Base-by-base conservation (phyloP, 2,797 vertebrate species). In the Pseudochromis fuscus region DNA sequence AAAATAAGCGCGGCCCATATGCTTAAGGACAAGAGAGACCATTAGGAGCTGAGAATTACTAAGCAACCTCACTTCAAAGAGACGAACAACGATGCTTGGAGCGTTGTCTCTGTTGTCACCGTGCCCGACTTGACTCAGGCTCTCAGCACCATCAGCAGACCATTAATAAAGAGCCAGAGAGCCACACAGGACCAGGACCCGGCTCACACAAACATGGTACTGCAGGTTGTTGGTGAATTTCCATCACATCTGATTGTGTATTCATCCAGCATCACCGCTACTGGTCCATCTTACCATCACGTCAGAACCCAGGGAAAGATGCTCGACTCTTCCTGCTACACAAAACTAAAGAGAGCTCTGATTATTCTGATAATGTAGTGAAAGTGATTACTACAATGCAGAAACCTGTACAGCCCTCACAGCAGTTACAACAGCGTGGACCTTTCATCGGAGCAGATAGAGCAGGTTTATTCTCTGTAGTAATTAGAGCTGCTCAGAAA, bases 401-500 rank as follows among this genome's bases (percentile, higher is more conserved):
- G 69, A 80, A 85, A 75, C 70, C 75, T 86, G 60, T 79, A 19
- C 67, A 15, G 28, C 62, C 67, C 72, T 66, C 46, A 28, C 72
- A 79, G 77, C 52, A 40, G 50, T 50, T 59, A 50, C 55, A 75
- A 25, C 75, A 69, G 40, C 57, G 27, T 3, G 16, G 75, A 67
- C 82, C 72, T 87, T 84, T 81, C 77, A 84, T 86, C 70, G 73
- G 58, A 73, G 46, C 42, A 55, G 71, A 86, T 55, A 77, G 74
- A 82, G 61, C 77, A 76, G 79, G 75, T 86, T 90, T 78, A 65
- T 75, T 77, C 81, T 76, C 50, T 11, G 63, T 49, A 50, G 76
- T 88, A 91, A 91, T 92, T 92, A 91, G 65, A 88, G 79, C 79
- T 66, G 81, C 80, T 89, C 81, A 74, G 76, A 88, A 80, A 84